Evolutionary conservation across 2,797 vertebrate genomes (phyloP).

Genomic region (Phaenicophaeus curvirostris): DNA sequence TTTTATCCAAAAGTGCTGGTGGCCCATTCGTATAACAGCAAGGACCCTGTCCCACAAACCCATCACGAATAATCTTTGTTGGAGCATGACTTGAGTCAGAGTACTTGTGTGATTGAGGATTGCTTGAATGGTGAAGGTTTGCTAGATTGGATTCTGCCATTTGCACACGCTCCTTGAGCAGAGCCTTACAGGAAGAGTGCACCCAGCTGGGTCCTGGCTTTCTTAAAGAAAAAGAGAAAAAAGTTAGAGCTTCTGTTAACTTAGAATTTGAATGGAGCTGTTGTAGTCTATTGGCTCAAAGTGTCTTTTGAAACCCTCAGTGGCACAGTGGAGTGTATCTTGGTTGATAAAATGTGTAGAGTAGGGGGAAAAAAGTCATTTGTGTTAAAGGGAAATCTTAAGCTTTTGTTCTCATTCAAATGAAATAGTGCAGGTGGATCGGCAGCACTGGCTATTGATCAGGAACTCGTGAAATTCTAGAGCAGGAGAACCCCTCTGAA

Average conservation of each 20-base stretch:
- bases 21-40: neutral
- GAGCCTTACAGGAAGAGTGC: conserved; percentile 76
- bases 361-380: neutral
- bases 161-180: neutral
- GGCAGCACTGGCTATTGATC: conserved; percentile 30
- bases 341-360: conserved; percentile 34
- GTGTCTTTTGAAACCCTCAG: conserved; percentile 31
- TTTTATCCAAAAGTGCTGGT: neutral
- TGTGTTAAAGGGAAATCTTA: conserved; percentile 14
- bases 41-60: neutral
- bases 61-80: neutral
- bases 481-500: conserved; percentile 34
- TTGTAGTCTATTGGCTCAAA: conserved; percentile 58
- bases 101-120: neutral
- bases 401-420: conserved; percentile 28
- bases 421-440: conserved; percentile 18
- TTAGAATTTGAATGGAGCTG: conserved; percentile 52
- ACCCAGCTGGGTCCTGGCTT: conserved; percentile 59
- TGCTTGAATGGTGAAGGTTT: neutral
- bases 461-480: conserved; percentile 56
- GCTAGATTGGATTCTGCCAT: neutral
- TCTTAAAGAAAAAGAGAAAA: neutral
- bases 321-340: neutral
- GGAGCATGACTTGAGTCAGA: neutral
- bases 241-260: conserved; percentile 82